These are phyloP conservation scores for Heliconius erato DNA, from an alignment of 2,888 invertebrate species.

Conservation along the genomic window DNA sequence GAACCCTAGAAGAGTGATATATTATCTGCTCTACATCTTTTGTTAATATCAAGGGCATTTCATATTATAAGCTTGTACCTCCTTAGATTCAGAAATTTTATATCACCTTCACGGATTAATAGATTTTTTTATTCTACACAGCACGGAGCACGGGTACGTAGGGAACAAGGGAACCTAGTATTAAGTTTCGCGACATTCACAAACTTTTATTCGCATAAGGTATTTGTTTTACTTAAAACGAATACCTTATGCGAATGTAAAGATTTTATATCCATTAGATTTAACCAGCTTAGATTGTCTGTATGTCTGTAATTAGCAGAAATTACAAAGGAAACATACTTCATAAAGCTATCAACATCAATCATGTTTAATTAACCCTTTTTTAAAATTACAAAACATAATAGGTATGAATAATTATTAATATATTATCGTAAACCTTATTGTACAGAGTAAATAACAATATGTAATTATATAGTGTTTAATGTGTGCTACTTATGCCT, in stretches of 20 bases:
- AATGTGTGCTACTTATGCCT: constrained; percentile 2
- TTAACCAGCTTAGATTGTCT: background rate
- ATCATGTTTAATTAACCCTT: constrained; percentile 44
- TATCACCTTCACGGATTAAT: no score
- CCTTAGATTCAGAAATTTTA: background rate
- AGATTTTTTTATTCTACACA: no score
- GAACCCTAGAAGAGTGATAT: background rate
- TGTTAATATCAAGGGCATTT: background rate
- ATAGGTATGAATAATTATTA: constrained; percentile 32
- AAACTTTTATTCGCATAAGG: rapidly evolving
- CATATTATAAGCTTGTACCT: background rate
- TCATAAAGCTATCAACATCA: constrained; percentile 41
- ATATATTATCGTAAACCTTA: constrained; percentile 33
- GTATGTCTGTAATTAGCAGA: background rate
- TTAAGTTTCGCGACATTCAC: no score
- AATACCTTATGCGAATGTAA: no score
- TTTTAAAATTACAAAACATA: constrained; percentile 23
- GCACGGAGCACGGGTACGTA: no score
- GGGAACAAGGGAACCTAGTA: no score
- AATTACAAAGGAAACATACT: constrained; percentile 34
- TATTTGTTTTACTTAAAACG: no score
- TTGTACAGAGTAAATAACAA: constrained; percentile 7
- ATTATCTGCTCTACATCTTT: background rate
- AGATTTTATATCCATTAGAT: background rate
- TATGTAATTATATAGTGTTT: constrained; percentile 27